phyloP scores from a whole-genome alignment of 1,140 invertebrate species.

The Ceratina japonica region DNA sequence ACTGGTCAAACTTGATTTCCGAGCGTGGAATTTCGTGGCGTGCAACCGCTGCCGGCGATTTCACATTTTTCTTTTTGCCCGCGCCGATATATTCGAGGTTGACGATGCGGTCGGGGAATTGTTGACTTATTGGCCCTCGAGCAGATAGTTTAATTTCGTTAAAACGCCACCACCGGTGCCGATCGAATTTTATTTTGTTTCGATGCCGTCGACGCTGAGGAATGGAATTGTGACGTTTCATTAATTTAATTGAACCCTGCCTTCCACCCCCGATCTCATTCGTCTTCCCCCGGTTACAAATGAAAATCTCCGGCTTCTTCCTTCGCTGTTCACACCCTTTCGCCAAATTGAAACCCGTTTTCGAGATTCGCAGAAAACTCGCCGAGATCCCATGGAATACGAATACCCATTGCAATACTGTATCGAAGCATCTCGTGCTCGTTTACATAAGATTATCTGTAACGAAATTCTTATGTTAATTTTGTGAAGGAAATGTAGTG shows the following conservation, averaged over 20 bases:
- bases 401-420: no score
- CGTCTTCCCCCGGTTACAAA: constrained; percentile 7
- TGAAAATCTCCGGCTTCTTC: neutral
- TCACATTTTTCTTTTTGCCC: neutral
- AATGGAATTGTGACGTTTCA: constrained; percentile 37
- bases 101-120: neutral
- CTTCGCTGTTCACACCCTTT: no score
- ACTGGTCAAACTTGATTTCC: constrained; percentile 25
- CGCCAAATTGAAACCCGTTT: no score
- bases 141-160: constrained; percentile 41
- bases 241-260: constrained; percentile 41
- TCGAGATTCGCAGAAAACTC: no score
- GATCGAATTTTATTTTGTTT: neutral
- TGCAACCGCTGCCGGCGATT: neutral
- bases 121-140: neutral
- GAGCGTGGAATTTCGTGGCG: neutral
- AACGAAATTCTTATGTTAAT: no score
- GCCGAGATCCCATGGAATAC: no score
- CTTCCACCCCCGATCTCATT: constrained; percentile 3
- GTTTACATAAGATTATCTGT: no score
- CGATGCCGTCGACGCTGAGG: neutral
- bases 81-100: neutral
- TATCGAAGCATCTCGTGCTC: no score
- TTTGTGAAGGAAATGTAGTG: no score
- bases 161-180: neutral